Evolutionary conservation across 92 coral and sea anemone species (phyloP), one percentile per base, ranked within the genome.

Genomic region (Montipora capitata): DNA sequence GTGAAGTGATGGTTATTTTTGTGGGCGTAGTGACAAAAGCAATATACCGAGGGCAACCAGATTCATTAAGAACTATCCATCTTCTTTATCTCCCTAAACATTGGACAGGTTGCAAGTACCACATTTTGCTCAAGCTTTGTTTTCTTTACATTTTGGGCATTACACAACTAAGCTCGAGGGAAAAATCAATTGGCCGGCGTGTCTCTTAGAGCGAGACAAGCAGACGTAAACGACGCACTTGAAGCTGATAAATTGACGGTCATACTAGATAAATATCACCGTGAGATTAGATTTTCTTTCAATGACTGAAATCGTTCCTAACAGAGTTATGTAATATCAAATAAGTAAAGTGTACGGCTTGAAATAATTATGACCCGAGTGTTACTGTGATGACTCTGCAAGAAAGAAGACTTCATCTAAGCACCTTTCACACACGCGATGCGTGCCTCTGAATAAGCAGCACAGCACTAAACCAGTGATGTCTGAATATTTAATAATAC

Each of bases 181-280:
- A 58, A 6, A 41, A 10, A 62, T n/a, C 18, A 15, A 5, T 48
- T 48, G 52, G 35, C 35, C 35, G 35, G 35, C 35, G 35, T 27
- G 35, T 27, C 35, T 27, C 35, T 27, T 27, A 27, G 35, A 27
- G 35, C 35, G 35, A 27, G 35, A 27, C 35, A 27, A 27, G 35
- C 35, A 74, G 85, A 79, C 58, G 51, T 77, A 77, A 17, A 13
- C 40, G 15, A 12, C 82, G 61, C 54, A 56, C 35, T 27, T 27
- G 35, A 57, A 61, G 70, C 44, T n/a, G 56, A 11, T 56, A 58
- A 76, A 40, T 76, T 67, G 43, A 67, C 43, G 3, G 9, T 4
- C 40, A 10, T 13, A 7, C n/a, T n/a, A 12, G 16, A 3, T 54
- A 3, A 54, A 54, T 54, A 54, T 54, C 12, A 12, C 61, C 61